phyloP scores from a whole-genome alignment of 2,113 vertebrate genomes.

The Cricetomys ansorgei region DNA sequence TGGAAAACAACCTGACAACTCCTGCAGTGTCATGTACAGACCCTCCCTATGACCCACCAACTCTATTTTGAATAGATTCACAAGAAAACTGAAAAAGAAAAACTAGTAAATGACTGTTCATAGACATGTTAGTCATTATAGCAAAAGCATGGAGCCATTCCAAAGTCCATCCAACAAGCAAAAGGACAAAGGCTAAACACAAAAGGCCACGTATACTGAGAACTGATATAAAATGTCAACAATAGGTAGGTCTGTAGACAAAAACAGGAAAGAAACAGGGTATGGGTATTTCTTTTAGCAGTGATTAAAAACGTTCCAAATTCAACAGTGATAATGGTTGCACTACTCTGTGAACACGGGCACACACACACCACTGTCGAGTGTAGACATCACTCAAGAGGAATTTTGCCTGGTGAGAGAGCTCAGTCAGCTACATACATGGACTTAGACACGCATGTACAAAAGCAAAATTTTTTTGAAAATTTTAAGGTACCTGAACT shows the following conservation, averaged over 20 bases:
- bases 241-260: background rate
- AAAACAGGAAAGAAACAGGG: background rate
- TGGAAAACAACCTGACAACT: background rate
- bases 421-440: too few species aligned
- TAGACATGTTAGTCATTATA: background rate
- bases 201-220: background rate
- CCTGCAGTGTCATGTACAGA: background rate
- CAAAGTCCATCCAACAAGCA: background rate
- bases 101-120: background rate
- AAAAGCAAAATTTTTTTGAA: background rate
- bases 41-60: background rate
- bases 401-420: background rate
- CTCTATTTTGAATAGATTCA: background rate
- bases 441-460: background rate
- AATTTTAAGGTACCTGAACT: background rate
- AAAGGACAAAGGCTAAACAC: background rate
- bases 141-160: background rate
- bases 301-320: constrained; percentile 32
- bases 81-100: constrained; percentile 21
- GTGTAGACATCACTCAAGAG: background rate
- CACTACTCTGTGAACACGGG: background rate
- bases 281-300: background rate
- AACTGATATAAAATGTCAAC: background rate
- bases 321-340: background rate
- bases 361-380: background rate